A percentile compares a stretch with the other conserved stretches of the same genome.
Conservation (phyloP, 2,797 vertebrate genomes). For the Sebastes cheni region DNA sequence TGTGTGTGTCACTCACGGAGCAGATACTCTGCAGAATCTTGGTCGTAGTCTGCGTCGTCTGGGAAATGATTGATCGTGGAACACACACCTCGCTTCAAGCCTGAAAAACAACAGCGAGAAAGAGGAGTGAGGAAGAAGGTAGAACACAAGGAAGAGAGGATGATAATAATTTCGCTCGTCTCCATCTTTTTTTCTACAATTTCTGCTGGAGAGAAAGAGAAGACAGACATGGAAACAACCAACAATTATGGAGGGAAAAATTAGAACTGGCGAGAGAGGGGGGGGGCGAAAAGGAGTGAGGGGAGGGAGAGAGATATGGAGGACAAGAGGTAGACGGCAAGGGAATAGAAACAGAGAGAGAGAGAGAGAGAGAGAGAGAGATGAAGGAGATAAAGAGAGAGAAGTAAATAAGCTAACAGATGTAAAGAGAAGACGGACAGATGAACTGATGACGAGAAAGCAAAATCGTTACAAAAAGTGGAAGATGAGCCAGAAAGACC, state of each 20-base stretch:
- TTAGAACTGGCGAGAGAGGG: background rate
- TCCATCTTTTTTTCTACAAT: background rate
- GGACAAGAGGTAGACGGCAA: background rate
- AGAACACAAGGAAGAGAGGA: background rate
- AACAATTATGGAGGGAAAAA: background rate
- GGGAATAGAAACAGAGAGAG: background rate
- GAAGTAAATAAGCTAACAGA: background rate
- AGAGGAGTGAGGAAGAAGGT: conserved; percentile 6
- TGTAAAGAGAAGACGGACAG: background rate
- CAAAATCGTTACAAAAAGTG: background rate
- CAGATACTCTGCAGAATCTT: conserved; percentile 93
- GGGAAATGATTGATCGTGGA: conserved; percentile 96
- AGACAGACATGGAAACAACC: background rate
- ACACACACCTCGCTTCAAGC: conserved; percentile 91
- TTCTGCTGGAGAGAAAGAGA: background rate
- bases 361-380: background rate
- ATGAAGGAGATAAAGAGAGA: background rate
- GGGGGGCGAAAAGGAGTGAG: background rate
- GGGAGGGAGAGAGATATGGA: background rate
- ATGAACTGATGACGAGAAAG: background rate
- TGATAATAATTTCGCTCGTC: background rate
- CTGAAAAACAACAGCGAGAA: conserved; percentile 66
- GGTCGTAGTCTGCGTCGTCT: conserved; percentile 94
- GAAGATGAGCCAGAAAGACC: background rate
- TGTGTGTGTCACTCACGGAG: conserved; percentile 85